Evolutionary conservation across 2,888 invertebrate genomes (phyloP).

Genomic region (Drosophila cracens): DNA sequence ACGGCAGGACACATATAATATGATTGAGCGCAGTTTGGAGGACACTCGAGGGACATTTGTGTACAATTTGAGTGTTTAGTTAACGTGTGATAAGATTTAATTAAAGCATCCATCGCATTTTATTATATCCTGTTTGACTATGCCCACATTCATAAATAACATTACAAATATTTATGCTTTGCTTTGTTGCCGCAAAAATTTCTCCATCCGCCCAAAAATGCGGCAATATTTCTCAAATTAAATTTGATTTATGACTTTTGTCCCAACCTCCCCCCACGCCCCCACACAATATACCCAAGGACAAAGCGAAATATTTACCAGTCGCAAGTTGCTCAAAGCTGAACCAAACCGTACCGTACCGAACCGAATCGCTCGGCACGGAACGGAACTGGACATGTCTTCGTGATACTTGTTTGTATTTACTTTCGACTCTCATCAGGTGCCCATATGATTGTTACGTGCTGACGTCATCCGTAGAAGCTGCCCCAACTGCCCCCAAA

Average conservation of each 20-base stretch:
- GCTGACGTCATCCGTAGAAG: conserved; percentile 52
- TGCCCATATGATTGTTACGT: conserved; percentile 50
- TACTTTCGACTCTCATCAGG: conserved; percentile 53
- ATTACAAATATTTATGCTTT: conserved; percentile 55
- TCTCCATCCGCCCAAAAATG: conserved; percentile 44
- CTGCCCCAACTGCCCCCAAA: conserved; percentile 8
- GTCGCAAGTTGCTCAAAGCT: conserved; percentile 17
- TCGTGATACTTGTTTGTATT: conserved; percentile 56
- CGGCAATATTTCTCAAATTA: conserved; percentile 75
- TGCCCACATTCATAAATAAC: conserved; percentile 49
- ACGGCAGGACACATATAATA: conserved; percentile 1
- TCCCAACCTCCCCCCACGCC: conserved; percentile 15
- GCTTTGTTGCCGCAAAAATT: conserved; percentile 57
- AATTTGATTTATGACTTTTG: conserved; percentile 76
- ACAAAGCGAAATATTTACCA: conserved; percentile 52
- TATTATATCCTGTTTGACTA: conserved; percentile 49
- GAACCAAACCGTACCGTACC: not conserved
- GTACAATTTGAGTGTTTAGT: conserved; percentile 29
- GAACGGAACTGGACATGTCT: conserved; percentile 48
- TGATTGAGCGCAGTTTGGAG: not conserved
- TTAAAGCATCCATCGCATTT: conserved; percentile 40
- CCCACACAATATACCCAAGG: conserved; percentile 39
- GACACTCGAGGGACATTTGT: conserved; percentile 8
- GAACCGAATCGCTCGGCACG: conserved; percentile 7
- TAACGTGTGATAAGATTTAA: conserved; percentile 44